Percentiles rank a stretch among this genome's conserved stretches.
Conservation (phyloP, 2,113 vertebrate genomes). For the Cebus imitator region DNA sequence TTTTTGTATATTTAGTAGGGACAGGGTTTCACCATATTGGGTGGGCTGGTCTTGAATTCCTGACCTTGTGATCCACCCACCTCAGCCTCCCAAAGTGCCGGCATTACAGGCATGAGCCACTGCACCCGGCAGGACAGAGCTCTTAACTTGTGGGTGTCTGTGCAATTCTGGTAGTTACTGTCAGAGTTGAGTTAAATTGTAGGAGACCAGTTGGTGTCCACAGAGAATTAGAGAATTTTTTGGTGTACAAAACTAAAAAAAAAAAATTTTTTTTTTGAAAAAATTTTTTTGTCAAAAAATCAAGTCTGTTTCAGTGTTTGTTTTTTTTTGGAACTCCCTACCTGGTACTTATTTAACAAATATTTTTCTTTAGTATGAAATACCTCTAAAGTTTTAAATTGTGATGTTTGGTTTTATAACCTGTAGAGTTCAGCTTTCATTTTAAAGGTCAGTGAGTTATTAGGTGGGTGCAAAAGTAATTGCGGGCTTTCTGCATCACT, state of each 20-base stretch:
- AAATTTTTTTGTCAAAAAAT: background rate
- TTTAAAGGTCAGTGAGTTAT: background rate
- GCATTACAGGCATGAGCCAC: too few relatives aligned
- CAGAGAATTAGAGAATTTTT: background rate
- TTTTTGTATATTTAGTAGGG: too few relatives aligned
- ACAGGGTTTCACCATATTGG: too few relatives aligned
- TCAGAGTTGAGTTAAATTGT: background rate
- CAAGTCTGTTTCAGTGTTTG: background rate
- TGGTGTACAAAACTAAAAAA: background rate
- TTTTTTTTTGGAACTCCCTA: background rate
- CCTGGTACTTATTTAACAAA: background rate
- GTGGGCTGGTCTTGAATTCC: too few relatives aligned
- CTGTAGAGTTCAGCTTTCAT: background rate
- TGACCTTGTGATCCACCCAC: too few relatives aligned
- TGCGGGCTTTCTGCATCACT: too few relatives aligned
- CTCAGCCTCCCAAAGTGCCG: too few relatives aligned
- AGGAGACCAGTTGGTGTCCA: background rate
- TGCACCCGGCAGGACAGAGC: background rate
- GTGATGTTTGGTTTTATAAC: background rate
- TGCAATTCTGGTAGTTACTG: background rate
- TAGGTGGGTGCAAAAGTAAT: too few relatives aligned
- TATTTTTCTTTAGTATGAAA: background rate
- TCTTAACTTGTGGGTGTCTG: background rate
- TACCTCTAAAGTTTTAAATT: background rate
- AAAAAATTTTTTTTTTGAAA: too few relatives aligned